Percentiles rank a stretch among this genome's conserved stretches.
Conservation (phyloP, 2,888 invertebrate genomes). For the Acheta domesticus region DNA sequence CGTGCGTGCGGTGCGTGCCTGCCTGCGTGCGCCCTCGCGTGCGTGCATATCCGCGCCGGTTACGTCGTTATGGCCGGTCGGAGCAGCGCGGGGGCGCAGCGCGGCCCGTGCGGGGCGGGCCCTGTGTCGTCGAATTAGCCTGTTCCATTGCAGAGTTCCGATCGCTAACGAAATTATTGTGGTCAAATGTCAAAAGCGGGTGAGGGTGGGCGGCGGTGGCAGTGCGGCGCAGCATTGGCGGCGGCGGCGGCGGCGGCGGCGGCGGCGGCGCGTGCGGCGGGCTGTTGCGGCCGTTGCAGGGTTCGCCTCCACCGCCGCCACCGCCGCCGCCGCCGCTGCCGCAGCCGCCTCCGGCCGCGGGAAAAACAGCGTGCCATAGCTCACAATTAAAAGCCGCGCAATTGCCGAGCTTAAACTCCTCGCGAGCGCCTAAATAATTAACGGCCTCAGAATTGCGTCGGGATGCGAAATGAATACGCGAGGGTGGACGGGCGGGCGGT, state of each 20-base stretch:
- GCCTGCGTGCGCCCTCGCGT: not conserved
- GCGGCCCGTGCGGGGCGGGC: not conserved
- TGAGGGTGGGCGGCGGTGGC: not conserved
- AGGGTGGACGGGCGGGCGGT: not conserved
- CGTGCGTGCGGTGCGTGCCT: not conserved
- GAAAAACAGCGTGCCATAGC: slow-evolving; percentile 9
- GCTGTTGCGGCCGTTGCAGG: not conserved
- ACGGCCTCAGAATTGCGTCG: slow-evolving; percentile 18
- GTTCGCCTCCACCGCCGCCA: not conserved
- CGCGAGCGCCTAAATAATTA: slow-evolving; percentile 1
- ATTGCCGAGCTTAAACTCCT: slow-evolving; percentile 18
- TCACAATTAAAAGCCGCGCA: slow-evolving; percentile 18
- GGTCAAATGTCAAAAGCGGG: slow-evolving; percentile 31
- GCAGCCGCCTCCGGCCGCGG: not conserved
- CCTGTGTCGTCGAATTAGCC: slow-evolving; percentile 18
- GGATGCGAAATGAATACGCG: slow-evolving; percentile 18
- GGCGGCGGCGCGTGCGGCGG: too few relatives aligned
- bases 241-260: not conserved
- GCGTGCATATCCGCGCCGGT: not conserved
- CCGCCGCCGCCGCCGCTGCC: not conserved
- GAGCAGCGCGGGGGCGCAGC: not conserved
- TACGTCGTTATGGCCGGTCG: slow-evolving; percentile 5
- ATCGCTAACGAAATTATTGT: slow-evolving; percentile 29
- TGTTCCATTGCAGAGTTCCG: slow-evolving; percentile 11
- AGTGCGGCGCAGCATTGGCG: not conserved